phyloP scores from a whole-genome alignment of 2,113 vertebrate species.

The Sitta europaea region DNA sequence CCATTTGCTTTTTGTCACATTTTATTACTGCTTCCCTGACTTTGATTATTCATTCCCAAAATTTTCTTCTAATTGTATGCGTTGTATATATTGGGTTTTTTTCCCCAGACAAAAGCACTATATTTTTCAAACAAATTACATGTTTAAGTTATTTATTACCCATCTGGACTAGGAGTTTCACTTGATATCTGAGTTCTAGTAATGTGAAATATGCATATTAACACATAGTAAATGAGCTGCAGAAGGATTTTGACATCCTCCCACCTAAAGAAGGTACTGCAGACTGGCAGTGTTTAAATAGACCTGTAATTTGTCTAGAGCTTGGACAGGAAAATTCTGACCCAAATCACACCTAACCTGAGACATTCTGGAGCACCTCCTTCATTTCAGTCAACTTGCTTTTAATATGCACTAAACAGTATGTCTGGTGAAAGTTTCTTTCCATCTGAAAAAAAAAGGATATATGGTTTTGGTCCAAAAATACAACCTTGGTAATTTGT shows the following conservation, averaged over 20 bases:
- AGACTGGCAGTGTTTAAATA: neutral
- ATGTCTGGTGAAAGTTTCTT: neutral
- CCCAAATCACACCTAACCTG: neutral
- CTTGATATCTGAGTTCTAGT: neutral
- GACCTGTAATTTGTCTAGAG: neutral
- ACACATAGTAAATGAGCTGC: neutral
- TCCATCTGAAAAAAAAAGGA: neutral
- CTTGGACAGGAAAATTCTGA: neutral
- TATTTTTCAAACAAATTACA: neutral
- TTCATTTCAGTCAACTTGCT: neutral
- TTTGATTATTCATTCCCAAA: neutral
- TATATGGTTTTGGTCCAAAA: neutral
- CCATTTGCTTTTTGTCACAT: neutral
- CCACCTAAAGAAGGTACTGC: neutral
- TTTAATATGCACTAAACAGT: neutral
- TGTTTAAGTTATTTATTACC: neutral
- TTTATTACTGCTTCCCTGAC: neutral
- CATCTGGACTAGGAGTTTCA: neutral
- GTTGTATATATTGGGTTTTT: neutral
- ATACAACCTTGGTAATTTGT: neutral
- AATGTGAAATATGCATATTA: neutral
- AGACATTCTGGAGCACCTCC: neutral
- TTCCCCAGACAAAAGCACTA: neutral
- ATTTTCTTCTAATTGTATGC: neutral
- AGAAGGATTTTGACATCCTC: neutral